Conservation (phyloP, 2,113 vertebrate species). For the Strigops habroptila region DNA sequence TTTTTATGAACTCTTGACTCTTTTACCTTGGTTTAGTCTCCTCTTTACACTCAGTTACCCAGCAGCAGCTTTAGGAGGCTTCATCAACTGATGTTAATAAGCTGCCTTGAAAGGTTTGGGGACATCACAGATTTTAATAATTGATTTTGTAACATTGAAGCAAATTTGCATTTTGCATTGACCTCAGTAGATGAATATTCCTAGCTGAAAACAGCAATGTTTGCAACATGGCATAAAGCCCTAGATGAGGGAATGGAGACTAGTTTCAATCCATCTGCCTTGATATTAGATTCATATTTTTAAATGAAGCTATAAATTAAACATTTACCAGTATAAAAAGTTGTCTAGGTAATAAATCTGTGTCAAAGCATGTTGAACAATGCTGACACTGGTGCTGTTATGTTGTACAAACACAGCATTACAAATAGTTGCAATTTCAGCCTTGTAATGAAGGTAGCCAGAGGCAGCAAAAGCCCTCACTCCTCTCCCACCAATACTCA, state of each 20-base stretch:
- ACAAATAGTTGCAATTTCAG: neutral
- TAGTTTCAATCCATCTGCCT: neutral
- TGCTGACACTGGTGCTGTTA: neutral
- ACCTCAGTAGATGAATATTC: neutral
- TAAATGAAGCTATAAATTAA: conserved; percentile 38
- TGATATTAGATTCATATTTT: conserved; percentile 10
- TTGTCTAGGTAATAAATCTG: neutral
- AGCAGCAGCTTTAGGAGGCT: neutral
- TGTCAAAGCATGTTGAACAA: neutral
- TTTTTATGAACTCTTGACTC: neutral
- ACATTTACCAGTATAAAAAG: neutral
- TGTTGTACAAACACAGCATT: neutral
- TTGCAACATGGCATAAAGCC: neutral
- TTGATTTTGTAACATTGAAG: neutral
- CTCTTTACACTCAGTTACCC: neutral
- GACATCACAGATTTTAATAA: neutral
- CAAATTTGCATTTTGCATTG: conserved; percentile 25
- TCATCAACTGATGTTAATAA: neutral
- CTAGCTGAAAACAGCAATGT: neutral
- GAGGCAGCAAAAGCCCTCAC: neutral
- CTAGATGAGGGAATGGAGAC: neutral
- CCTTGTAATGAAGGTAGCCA: neutral
- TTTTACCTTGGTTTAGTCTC: neutral
- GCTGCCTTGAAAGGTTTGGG: neutral
- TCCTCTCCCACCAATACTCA: neutral